phyloP scores from a whole-genome alignment of 2,797 vertebrate species.

The Kryptopterus vitreolus region DNA sequence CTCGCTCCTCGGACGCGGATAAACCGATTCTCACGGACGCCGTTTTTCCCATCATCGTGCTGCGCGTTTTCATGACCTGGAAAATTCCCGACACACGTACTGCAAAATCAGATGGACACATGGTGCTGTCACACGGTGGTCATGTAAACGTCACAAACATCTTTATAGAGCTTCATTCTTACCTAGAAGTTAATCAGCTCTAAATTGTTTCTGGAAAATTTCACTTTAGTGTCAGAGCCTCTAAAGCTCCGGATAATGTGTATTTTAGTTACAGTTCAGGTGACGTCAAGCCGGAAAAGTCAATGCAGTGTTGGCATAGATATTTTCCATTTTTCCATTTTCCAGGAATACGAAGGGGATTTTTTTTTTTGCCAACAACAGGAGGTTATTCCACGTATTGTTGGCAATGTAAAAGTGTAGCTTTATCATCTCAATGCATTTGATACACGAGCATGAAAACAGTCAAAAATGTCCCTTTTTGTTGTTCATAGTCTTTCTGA shows the following conservation, averaged over 20 bases:
- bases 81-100: not conserved
- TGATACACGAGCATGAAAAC: no score
- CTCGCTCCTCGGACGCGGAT: not conserved
- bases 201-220: not conserved
- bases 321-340: not conserved
- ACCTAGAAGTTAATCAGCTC: no score
- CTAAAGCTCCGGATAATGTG: not conserved
- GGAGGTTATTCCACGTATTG: not conserved
- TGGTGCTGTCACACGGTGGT: slow-evolving; percentile 5
- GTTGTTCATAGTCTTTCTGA: not conserved
- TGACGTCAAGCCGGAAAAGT: slow-evolving; percentile 3
- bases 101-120: not conserved
- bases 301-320: slow-evolving; percentile 15
- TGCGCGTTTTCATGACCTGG: not conserved
- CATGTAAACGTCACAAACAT: not conserved
- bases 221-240: not conserved
- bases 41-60: not conserved
- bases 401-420: not conserved
- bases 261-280: not conserved
- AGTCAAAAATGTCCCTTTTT: no score
- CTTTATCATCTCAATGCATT: slow-evolving; percentile 1
- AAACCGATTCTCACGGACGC: not conserved
- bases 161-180: not conserved
- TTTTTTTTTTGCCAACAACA: not conserved
- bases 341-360: not conserved